These are phyloP conservation scores for Sebastes steindachneri DNA, from an alignment of 2,797 vertebrate species.

Conservation along the genomic window DNA sequence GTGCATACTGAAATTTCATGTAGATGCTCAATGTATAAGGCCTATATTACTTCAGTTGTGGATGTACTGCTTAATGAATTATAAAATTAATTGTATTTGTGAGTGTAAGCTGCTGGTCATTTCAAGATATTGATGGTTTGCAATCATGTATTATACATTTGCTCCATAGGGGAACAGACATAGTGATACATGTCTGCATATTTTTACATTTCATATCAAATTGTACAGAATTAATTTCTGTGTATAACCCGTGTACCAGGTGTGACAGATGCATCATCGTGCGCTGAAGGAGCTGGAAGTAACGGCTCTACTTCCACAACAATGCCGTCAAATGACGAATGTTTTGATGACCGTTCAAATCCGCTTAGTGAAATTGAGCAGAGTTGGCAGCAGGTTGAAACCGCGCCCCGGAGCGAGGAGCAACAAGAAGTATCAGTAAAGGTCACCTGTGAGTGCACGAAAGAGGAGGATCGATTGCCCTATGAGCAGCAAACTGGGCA, in stretches of 20 bases:
- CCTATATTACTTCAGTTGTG: background rate
- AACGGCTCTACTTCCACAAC: conserved; percentile 64
- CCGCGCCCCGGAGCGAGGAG: conserved; percentile 81
- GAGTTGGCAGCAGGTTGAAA: conserved; percentile 72
- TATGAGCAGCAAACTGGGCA: conserved; percentile 80
- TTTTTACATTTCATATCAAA: background rate
- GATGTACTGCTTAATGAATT: background rate
- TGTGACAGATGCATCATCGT: background rate
- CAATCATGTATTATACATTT: background rate
- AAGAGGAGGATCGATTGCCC: conserved; percentile 42
- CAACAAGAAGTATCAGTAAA: conserved; percentile 82
- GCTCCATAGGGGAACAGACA: background rate
- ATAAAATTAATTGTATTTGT: background rate
- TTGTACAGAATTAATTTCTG: background rate
- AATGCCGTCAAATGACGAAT: conserved; percentile 10
- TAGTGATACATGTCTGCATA: background rate
- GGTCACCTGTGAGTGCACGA: conserved; percentile 25
- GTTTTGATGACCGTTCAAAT: conserved; percentile 42
- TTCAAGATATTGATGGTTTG: background rate
- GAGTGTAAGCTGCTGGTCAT: background rate
- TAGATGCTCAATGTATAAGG: background rate
- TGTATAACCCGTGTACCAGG: background rate
- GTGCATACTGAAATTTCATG: background rate
- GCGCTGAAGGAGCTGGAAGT: conserved; percentile 77
- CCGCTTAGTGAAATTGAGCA: conserved; percentile 81